Conservation (phyloP, 2,888 invertebrate genomes). For the Chrysopilus asiliformis region DNA sequence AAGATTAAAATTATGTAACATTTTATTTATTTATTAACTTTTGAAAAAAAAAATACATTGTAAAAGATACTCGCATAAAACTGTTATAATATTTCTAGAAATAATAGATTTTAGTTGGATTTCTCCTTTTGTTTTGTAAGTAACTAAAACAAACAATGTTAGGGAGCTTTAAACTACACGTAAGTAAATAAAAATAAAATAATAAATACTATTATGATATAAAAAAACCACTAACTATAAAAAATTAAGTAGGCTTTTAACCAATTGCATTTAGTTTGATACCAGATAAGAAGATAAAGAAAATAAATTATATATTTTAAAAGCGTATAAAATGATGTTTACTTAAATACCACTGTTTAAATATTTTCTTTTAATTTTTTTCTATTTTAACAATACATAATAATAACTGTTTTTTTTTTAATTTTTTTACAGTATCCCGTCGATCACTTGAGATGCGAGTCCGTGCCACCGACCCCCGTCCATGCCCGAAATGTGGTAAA, state of each 20-base stretch:
- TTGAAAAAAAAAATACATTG: too few relatives aligned
- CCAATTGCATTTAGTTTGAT: constrained; percentile 1
- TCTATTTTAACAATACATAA: background rate
- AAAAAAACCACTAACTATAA: too few relatives aligned
- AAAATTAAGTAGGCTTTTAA: background rate
- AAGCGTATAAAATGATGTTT: background rate
- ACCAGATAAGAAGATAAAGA: background rate
- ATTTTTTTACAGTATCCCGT: too few relatives aligned
- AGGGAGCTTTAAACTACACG: background rate
- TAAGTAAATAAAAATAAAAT: background rate
- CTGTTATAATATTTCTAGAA: constrained; percentile 5
- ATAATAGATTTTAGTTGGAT: background rate
- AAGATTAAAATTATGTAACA: too few relatives aligned
- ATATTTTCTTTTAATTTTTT: too few relatives aligned
- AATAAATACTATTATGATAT: too few relatives aligned
- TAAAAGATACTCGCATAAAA: constrained; percentile 18
- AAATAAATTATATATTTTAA: background rate
- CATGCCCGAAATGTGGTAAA: constrained; percentile 86
- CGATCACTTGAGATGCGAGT: constrained; percentile 77
- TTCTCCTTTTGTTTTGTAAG: constrained; percentile 3
- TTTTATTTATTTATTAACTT: too few relatives aligned
- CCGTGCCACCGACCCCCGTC: constrained; percentile 81
- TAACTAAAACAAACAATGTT: too few relatives aligned
- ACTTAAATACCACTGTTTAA: background rate
- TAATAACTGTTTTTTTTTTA: constrained; percentile 5